Conservation (phyloP, 2,797 vertebrate genomes). For the Siniperca scherzeri region DNA sequence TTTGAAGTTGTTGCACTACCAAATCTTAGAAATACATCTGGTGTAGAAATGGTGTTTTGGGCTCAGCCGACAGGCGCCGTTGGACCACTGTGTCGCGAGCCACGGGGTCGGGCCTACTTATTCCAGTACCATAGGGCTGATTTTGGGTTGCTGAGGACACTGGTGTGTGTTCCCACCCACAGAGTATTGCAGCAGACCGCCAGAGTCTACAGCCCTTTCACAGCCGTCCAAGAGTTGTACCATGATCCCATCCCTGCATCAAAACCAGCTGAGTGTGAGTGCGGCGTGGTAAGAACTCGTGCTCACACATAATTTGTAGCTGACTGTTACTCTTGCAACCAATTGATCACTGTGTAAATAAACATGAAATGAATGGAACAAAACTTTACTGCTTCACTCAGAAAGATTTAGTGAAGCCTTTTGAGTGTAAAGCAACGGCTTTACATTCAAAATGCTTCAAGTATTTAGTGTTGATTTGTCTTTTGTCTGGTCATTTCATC, state of each 20-base stretch:
- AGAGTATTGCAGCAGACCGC: conserved; percentile 68
- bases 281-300: conserved; percentile 68
- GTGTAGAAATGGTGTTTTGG: conserved; percentile 82
- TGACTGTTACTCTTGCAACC: conserved; percentile 70
- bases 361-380: conserved; percentile 61
- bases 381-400: conserved; percentile 36
- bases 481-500: not conserved
- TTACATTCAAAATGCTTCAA: not conserved
- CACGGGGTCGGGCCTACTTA: conserved; percentile 75
- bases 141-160: conserved; percentile 78
- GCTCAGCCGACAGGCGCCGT: conserved; percentile 83
- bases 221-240: conserved; percentile 76
- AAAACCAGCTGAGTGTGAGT: conserved; percentile 81
- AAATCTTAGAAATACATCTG: conserved; percentile 87
- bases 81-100: conserved; percentile 77
- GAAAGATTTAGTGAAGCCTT: not conserved
- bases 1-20: conserved; percentile 86
- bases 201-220: conserved; percentile 75
- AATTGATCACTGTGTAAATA: conserved; percentile 74
- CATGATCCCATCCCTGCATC: conserved; percentile 78
- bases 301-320: conserved; percentile 80
- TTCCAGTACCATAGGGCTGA: conserved; percentile 64
- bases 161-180: conserved; percentile 83
- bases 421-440: not conserved
- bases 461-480: not conserved